These are phyloP conservation scores for Drosophila leonis DNA, from an alignment of 2,888 invertebrate species.

Conservation along the genomic window DNA sequence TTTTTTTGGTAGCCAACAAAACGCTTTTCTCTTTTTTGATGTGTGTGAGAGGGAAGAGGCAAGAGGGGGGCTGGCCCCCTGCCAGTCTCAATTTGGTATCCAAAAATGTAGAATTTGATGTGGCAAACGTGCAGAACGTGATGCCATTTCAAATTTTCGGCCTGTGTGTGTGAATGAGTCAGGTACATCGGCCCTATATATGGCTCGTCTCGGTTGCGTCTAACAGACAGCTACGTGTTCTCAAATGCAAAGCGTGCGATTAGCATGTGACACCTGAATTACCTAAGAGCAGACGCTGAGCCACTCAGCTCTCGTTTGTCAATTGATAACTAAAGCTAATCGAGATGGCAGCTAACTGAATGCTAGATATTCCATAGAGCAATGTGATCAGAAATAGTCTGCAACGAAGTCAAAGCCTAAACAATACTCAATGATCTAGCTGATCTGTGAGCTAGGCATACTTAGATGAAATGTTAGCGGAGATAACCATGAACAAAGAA, in stretches of 20 bases:
- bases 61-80: background rate
- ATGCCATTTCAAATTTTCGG: conserved; percentile 34
- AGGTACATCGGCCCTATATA: background rate
- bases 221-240: conserved; percentile 34
- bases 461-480: background rate
- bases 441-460: background rate
- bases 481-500: background rate
- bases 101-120: conserved; percentile 58
- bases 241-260: conserved; percentile 15
- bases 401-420: background rate
- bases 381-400: background rate
- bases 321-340: background rate
- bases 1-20: conserved; percentile 31
- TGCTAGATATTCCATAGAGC: background rate
- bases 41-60: background rate
- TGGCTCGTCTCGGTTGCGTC: conserved; percentile 7
- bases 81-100: conserved; percentile 31
- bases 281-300: background rate
- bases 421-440: background rate
- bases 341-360: background rate
- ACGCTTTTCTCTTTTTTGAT: conserved; percentile 47
- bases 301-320: background rate
- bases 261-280: conserved; percentile 13
- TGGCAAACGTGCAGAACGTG: conserved; percentile 68
- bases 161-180: conserved; percentile 12